A percentile compares a stretch with the other conserved stretches of the same genome.
phyloP scores from a whole-genome alignment of 2,797 vertebrate genomes.

The Parambassis ranga region DNA sequence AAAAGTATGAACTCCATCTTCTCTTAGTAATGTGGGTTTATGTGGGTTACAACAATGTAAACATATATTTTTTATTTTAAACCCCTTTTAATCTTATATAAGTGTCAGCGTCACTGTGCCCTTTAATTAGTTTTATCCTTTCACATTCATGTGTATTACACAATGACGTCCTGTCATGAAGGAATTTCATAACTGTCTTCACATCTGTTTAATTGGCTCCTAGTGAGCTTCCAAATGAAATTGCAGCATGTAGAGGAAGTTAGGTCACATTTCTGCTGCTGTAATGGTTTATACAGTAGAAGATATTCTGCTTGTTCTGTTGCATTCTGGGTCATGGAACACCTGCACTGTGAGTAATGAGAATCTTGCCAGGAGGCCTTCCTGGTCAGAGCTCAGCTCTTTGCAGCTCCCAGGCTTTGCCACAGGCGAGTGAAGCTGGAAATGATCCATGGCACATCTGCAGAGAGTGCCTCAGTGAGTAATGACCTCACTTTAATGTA shows the following conservation, averaged over 20 bases:
- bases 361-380: slow-evolving; percentile 50
- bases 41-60: too few relatives aligned
- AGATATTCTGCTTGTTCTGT: slow-evolving; percentile 7
- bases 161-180: slow-evolving; percentile 3
- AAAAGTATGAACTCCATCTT: too few relatives aligned
- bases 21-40: too few relatives aligned
- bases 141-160: slow-evolving; percentile 27
- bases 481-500: slow-evolving; percentile 21
- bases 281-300: slow-evolving; percentile 1
- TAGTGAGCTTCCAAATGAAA: slow-evolving; percentile 38
- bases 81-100: slow-evolving; percentile 7
- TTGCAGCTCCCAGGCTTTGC: slow-evolving; percentile 34
- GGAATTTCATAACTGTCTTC: slow-evolving; percentile 33
- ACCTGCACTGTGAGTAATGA: slow-evolving; percentile 57
- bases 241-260: slow-evolving; percentile 2
- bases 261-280: slow-evolving; percentile 18
- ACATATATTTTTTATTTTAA: slow-evolving; percentile 24
- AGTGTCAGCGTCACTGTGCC: slow-evolving; percentile 6
- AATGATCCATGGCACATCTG: slow-evolving; percentile 21
- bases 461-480: slow-evolving; percentile 16
- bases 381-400: slow-evolving; percentile 41
- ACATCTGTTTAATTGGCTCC: slow-evolving; percentile 48
- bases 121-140: slow-evolving; percentile 46
- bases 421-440: slow-evolving; percentile 28
- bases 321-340: slow-evolving; percentile 40